A percentile compares a stretch with the other conserved stretches of the same genome.
phyloP scores from a whole-genome alignment of 2,797 vertebrate genomes.

The Micropoecilia bifurca region DNA sequence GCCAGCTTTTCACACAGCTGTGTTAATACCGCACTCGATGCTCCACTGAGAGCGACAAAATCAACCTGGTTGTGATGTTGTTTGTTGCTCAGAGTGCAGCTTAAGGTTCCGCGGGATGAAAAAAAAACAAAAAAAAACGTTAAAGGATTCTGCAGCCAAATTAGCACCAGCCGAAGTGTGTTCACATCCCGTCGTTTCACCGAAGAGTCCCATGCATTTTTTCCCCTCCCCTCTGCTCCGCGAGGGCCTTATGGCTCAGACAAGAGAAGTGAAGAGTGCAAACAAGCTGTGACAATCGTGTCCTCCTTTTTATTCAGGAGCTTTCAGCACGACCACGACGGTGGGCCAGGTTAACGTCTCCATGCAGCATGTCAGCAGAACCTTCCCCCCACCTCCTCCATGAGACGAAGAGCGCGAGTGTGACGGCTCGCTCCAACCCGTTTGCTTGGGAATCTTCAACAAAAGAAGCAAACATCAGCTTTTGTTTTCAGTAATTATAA shows the following conservation, averaged over 20 bases:
- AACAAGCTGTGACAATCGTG: conserved; percentile 81
- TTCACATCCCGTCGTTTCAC: conserved; percentile 36
- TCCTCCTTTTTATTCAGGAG: conserved; percentile 78
- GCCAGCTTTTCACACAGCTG: conserved; percentile 55
- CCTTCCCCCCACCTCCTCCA: conserved; percentile 47
- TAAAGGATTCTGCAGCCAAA: not conserved
- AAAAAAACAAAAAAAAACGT: conserved; percentile 3
- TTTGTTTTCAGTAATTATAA: conserved; percentile 30
- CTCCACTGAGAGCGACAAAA: conserved; percentile 13
- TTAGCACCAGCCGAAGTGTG: conserved; percentile 3
- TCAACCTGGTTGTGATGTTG: conserved; percentile 14
- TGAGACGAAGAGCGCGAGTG: conserved; percentile 54
- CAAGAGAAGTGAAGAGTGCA: conserved; percentile 69
- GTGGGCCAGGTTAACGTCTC: conserved; percentile 81
- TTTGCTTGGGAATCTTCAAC: conserved; percentile 45
- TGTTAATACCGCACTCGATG: conserved; percentile 25
- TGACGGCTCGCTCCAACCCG: conserved; percentile 62
- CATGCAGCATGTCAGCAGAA: conserved; percentile 78
- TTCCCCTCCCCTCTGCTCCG: conserved; percentile 20
- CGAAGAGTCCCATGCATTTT: conserved; percentile 42
- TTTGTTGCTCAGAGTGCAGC: not conserved
- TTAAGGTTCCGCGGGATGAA: conserved; percentile 3
- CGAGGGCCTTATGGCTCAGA: conserved; percentile 68
- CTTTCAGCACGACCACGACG: conserved; percentile 69
- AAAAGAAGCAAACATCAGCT: conserved; percentile 31